These are phyloP conservation scores for Spisula subtruncata DNA, from an alignment of 2,888 invertebrate genomes.

Conservation along the genomic window DNA sequence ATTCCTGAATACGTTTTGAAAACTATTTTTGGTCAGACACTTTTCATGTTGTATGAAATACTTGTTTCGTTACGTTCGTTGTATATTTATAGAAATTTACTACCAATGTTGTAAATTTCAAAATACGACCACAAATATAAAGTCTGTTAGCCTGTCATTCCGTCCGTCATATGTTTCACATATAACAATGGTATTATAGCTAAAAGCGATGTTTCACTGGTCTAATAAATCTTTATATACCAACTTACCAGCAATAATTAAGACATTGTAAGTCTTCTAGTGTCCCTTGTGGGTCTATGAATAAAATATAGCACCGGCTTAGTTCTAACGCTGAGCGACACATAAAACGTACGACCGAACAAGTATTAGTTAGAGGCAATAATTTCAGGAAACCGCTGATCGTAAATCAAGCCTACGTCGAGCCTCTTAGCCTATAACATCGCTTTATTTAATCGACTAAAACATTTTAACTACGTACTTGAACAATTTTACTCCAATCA, in stretches of 20 bases:
- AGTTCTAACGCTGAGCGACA: not conserved
- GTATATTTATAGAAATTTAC: not conserved
- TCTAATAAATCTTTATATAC: conserved; percentile 15
- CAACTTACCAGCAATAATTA: not conserved
- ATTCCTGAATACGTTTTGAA: too few relatives aligned
- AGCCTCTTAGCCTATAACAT: not conserved
- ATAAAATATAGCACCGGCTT: not conserved
- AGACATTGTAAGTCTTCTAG: not conserved
- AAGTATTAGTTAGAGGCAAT: not conserved
- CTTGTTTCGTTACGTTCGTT: not conserved
- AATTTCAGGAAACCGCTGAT: not conserved
- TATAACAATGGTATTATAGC: not conserved
- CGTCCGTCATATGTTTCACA: not conserved
- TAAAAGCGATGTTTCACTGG: not conserved
- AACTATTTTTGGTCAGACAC: too few relatives aligned
- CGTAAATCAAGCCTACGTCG: not conserved
- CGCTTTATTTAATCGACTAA: conserved; percentile 24
- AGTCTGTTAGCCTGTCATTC: not conserved
- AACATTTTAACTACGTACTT: not conserved
- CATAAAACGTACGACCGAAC: not conserved
- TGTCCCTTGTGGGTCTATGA: not conserved
- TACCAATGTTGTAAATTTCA: not conserved
- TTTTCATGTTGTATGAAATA: not conserved
- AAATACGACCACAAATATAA: not conserved
- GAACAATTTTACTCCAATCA: not conserved